A percentile compares a stretch with the other conserved stretches of the same genome.
Conservation (phyloP, 2,113 vertebrate species). For the Donacobius atricapilla region DNA sequence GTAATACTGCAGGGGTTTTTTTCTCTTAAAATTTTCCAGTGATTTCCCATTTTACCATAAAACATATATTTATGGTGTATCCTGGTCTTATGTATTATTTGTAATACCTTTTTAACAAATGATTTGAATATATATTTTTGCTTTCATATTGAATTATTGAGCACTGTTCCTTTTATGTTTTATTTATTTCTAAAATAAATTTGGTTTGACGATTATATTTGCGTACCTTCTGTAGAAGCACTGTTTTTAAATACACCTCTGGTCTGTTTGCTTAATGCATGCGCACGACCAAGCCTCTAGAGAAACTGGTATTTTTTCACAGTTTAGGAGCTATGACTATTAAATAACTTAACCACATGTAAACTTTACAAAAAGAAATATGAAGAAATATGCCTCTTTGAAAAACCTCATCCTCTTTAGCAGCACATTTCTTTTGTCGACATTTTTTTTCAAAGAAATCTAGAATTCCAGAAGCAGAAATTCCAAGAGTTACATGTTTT, state of each 20-base stretch:
- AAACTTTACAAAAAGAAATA: background rate
- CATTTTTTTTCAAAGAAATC: background rate
- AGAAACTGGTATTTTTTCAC: background rate
- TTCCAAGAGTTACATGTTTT: background rate
- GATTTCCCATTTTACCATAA: slow-evolving; percentile 20
- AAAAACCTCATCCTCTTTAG: background rate
- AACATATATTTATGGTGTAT: slow-evolving; percentile 7
- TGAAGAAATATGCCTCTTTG: background rate
- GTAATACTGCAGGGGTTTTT: background rate
- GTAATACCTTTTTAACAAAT: slow-evolving; percentile 44
- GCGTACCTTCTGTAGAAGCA: background rate
- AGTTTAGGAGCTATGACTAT: background rate
- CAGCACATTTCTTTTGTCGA: background rate
- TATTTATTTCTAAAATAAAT: slow-evolving; percentile 62
- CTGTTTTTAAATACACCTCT: background rate
- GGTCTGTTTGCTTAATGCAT: background rate
- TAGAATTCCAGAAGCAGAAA: background rate
- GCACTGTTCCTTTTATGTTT: slow-evolving; percentile 51
- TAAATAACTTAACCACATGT: background rate
- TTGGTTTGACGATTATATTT: slow-evolving; percentile 18
- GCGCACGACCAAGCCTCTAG: background rate
- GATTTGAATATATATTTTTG: slow-evolving; percentile 54
- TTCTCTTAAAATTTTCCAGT: background rate
- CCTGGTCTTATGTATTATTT: slow-evolving; percentile 35
- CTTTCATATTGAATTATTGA: slow-evolving; percentile 22